A percentile compares a stretch with the other conserved stretches of the same genome.
Conservation (phyloP, 64 coral and sea anemone genomes). For the Montipora efflorescens region DNA sequence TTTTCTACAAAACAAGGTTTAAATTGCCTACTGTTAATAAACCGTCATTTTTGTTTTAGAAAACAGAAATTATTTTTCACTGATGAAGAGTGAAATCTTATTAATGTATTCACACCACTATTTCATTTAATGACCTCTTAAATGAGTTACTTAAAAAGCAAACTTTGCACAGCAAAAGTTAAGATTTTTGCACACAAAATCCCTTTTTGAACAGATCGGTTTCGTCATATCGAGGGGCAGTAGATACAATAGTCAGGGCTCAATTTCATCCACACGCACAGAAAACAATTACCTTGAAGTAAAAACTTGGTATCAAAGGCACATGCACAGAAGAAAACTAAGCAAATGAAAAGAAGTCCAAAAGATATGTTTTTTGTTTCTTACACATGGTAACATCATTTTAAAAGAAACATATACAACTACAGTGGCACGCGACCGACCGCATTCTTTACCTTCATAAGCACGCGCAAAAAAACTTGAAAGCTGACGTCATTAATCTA, state of each 20-base stretch:
- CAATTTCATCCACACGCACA: not conserved
- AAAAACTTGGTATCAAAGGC: slow-evolving; percentile 14
- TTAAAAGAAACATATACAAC: not conserved
- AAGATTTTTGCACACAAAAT: slow-evolving; percentile 6
- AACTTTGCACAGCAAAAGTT: slow-evolving; percentile 12
- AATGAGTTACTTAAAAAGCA: not conserved
- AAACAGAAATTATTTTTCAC: slow-evolving; percentile 7
- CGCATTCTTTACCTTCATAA: slow-evolving; percentile 11
- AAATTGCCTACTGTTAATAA: not conserved
- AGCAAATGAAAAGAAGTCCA: slow-evolving; percentile 22
- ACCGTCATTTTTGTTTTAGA: slow-evolving; percentile 11
- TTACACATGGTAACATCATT: slow-evolving; percentile 28
- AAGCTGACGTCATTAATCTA: slow-evolving; percentile 31
- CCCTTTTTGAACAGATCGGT: not conserved
- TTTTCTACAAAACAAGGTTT: not conserved
- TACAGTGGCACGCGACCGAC: slow-evolving; percentile 46
- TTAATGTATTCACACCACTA: slow-evolving; percentile 28
- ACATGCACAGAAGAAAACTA: slow-evolving; percentile 28
- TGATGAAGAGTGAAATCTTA: not conserved
- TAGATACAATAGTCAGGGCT: not conserved
- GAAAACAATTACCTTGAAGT: not conserved
- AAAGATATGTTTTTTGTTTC: slow-evolving; percentile 45
- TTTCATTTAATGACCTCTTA: not conserved
- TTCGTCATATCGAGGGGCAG: not conserved
- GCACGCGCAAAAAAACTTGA: not conserved